Evolutionary conservation across 2,797 vertebrate genomes (phyloP).

Genomic region (Melanogrammus aeglefinus): DNA sequence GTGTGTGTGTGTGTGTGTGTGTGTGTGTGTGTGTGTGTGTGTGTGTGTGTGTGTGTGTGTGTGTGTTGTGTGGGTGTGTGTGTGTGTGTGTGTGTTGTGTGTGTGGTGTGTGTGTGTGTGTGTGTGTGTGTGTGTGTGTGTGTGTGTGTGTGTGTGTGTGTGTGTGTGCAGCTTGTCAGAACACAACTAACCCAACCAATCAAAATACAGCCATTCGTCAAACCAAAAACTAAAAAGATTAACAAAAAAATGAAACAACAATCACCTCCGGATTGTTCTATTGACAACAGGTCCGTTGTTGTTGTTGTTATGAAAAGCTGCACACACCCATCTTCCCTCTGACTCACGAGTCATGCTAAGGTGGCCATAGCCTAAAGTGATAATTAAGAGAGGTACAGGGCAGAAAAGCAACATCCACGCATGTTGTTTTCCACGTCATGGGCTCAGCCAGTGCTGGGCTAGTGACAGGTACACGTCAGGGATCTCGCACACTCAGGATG

Average conservation of each 20-base stretch:
- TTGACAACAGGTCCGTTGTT: neutral
- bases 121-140: no score
- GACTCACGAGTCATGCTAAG: no score
- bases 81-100: neutral
- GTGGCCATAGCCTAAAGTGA: no score
- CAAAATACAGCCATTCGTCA: neutral
- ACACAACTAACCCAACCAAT: neutral
- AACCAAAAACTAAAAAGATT: neutral
- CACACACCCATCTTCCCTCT: no score
- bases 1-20: neutral
- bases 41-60: neutral
- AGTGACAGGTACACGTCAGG: no score
- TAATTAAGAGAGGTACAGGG: neutral
- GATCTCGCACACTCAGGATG: neutral
- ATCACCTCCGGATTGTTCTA: neutral
- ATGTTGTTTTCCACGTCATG: no score
- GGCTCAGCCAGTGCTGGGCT: no score
- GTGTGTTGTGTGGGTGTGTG: neutral
- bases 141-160: no score
- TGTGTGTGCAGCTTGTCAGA: neutral
- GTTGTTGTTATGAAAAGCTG: no score
- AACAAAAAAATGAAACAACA: no score
- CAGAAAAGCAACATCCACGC: conserved; percentile 30
- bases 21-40: neutral
- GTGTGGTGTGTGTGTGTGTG: no score